phyloP scores from a whole-genome alignment of 2,888 invertebrate species.

The Apotomis betuletana region DNA sequence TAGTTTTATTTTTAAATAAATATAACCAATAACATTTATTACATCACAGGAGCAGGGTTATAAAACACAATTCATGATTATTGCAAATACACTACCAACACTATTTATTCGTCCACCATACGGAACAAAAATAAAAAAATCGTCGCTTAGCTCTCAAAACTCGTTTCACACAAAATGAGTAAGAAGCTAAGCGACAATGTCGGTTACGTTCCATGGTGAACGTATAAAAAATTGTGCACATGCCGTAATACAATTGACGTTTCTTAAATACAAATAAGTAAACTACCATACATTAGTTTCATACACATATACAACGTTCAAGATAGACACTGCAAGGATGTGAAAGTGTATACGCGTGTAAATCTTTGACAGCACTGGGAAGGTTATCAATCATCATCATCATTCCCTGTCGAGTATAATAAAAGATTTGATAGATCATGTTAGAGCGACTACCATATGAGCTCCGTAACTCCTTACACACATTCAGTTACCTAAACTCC shows the following conservation, averaged over 20 bases:
- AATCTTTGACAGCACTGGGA: no score
- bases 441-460: neutral
- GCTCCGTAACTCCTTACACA: neutral
- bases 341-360: no score
- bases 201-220: conserved; percentile 49
- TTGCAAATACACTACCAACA: conserved; percentile 64
- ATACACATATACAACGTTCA: neutral
- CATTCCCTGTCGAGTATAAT: no score
- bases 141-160: conserved; percentile 15
- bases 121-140: conserved; percentile 44
- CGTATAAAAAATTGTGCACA: conserved; percentile 53
- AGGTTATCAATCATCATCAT: no score
- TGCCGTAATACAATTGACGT: conserved; percentile 73
- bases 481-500: no score
- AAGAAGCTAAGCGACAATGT: conserved; percentile 5
- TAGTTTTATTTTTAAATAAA: conserved; percentile 83
- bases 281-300: conserved; percentile 56
- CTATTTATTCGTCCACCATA: conserved; percentile 53
- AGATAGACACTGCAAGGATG: neutral
- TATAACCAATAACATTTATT: conserved; percentile 84
- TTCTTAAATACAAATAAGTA: conserved; percentile 73
- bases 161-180: neutral
- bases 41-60: conserved; percentile 83
- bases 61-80: conserved; percentile 75
- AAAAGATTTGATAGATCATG: no score